A percentile compares a stretch with the other conserved stretches of the same genome.
Evolutionary conservation across 2,113 vertebrate genomes (phyloP).

Genomic region (Ceyx margarethae): DNA sequence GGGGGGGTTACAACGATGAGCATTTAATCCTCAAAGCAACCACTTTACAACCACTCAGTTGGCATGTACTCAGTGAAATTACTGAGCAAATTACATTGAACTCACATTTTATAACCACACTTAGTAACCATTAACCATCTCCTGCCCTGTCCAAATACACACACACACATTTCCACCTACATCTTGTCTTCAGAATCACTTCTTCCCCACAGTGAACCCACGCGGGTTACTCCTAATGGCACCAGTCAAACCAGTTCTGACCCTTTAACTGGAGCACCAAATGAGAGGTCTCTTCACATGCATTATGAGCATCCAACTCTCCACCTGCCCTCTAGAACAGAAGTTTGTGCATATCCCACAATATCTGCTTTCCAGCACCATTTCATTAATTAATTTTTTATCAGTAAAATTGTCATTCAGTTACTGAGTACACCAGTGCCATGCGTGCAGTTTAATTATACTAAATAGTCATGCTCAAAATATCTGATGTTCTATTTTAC

Average conservation of each 20-base stretch:
- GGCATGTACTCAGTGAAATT: slow-evolving; percentile 12
- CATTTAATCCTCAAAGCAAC: slow-evolving; percentile 31
- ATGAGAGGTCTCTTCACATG: background rate
- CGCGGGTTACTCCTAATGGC: background rate
- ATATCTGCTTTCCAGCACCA: background rate
- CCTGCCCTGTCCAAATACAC: background rate
- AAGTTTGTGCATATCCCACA: background rate
- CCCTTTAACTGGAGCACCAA: background rate
- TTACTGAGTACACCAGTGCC: background rate
- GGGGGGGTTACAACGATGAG: background rate
- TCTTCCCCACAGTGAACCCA: background rate
- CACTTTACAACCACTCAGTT: slow-evolving; percentile 17
- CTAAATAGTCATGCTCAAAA: background rate
- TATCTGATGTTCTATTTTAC: background rate
- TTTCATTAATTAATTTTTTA: background rate
- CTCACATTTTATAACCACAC: background rate
- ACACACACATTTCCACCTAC: background rate
- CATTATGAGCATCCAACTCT: background rate
- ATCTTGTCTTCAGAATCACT: background rate
- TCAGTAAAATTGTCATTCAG: background rate
- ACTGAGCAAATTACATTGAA: slow-evolving; percentile 11
- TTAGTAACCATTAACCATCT: slow-evolving; percentile 17
- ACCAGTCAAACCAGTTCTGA: background rate
- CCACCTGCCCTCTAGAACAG: background rate
- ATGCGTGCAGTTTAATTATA: background rate